Evolutionary conservation across 1,140 invertebrate genomes (phyloP).

Genomic region (Drosophila bipectinata): DNA sequence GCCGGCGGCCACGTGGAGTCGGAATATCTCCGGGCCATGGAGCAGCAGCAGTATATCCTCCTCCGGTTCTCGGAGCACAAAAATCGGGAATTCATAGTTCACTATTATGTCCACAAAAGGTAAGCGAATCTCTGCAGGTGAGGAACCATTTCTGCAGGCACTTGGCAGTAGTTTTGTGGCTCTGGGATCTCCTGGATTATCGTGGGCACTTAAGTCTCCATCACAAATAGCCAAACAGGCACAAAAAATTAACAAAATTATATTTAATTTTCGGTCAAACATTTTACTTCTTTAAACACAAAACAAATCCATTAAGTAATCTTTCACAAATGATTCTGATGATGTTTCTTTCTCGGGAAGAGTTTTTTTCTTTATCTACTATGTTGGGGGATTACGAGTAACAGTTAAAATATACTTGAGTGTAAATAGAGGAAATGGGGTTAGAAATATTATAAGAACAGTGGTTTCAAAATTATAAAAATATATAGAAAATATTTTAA

Average conservation of each 20-base stretch:
- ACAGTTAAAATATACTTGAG: background rate
- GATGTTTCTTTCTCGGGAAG: background rate
- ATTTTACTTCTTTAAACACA: constrained; percentile 27
- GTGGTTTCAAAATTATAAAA: background rate
- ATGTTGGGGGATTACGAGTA: background rate
- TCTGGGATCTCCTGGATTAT: background rate
- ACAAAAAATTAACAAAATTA: background rate
- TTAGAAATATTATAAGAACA: background rate
- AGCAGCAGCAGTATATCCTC: constrained; percentile 57
- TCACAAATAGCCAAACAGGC: background rate
- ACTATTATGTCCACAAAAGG: constrained; percentile 76
- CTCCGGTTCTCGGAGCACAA: constrained; percentile 53
- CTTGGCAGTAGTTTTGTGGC: constrained; percentile 41
- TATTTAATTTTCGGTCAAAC: background rate
- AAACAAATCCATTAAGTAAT: background rate
- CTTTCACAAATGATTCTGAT: background rate
- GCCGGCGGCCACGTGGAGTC: constrained; percentile 50
- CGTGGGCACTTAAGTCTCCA: background rate
- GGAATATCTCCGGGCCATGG: constrained; percentile 65
- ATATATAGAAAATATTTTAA: background rate
- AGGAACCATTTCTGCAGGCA: constrained; percentile 31
- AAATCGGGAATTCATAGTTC: constrained; percentile 44
- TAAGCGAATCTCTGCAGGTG: constrained; percentile 57
- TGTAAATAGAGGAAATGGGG: background rate
- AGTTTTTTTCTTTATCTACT: background rate